Percentiles rank a stretch among this genome's conserved stretches.
These are phyloP conservation scores for Vidua macroura DNA, from an alignment of 2,113 vertebrate species.

Conservation along the genomic window DNA sequence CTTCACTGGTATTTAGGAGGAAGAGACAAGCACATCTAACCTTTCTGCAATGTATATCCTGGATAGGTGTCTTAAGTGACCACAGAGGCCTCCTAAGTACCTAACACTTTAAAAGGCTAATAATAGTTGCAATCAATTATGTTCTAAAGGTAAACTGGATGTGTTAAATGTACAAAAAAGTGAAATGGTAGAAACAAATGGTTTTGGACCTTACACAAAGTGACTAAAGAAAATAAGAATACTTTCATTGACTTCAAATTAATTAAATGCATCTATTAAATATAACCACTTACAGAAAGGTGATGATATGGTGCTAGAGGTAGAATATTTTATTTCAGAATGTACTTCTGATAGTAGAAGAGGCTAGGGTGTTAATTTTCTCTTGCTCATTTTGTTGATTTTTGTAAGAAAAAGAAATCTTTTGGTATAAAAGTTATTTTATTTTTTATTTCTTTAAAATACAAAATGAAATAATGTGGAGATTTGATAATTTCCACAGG, in stretches of 20 bases:
- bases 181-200: background rate
- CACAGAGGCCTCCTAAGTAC: background rate
- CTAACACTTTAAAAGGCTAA: background rate
- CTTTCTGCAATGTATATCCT: background rate
- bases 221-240: background rate
- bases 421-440: background rate
- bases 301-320: background rate
- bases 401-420: background rate
- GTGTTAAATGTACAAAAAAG: background rate
- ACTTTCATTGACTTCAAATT: background rate
- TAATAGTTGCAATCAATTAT: background rate
- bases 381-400: background rate
- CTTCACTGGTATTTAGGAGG: background rate
- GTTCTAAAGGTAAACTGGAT: background rate
- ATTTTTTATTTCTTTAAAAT: background rate
- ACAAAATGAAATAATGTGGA: background rate
- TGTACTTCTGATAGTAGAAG: background rate
- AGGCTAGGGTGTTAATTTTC: background rate
- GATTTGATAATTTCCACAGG: background rate
- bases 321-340: background rate
- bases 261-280: background rate
- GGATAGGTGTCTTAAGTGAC: background rate
- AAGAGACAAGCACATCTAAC: background rate
- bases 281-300: background rate
- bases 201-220: background rate